Base-by-base conservation (phyloP, 2,113 vertebrate genomes). In the Leucoraja erinaceus region DNA sequence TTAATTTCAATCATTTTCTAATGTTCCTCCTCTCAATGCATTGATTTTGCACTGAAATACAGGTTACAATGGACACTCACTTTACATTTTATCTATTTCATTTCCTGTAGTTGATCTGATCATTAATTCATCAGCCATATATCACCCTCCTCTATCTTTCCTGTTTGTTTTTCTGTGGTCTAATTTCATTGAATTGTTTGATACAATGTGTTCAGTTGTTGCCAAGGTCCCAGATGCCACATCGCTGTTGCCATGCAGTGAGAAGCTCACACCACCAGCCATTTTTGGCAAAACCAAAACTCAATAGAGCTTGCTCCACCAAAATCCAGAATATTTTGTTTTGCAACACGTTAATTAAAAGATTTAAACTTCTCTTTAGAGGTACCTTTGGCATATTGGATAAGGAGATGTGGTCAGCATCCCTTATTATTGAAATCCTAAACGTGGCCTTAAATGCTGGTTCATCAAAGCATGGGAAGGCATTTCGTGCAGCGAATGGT, bases 391-490 rank as follows among this genome's bases (percentile, higher is more conserved):
- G 98, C 99, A 99, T 99, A 96, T 99, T 99, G 94, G 99, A 99
- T 93, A 99, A 96, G 93, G 97, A 94, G 93, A 95, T 96, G 94
- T 98, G 96, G 66, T 95, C 94, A 47, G 95, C 94, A 94, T 98
- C 97, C 94, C 98, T 96, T 94, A 91, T 95, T 94, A 99, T 98
- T 96, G 94, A 98, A 94, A 99, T 95, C 93, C 94, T 93, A 95
- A 99, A 99, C 14, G 96, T 98, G 93, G 98, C 97, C 97, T 99
- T 99, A 95, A 99, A 97, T 63, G 96, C 95, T 93, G 99, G 99
- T 94, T 99, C 99, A 95, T 99, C 99, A 95, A 99, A 99, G 95
- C 99, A 99, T 0, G 99, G 99, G 96, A 99, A 99, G 94, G 97
- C 98, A 94, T 97, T 97, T 93, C 99, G 96, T 83, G 98, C 98